phyloP scores from a whole-genome alignment of 2,888 invertebrate genomes.

The Apamea crenata region DNA sequence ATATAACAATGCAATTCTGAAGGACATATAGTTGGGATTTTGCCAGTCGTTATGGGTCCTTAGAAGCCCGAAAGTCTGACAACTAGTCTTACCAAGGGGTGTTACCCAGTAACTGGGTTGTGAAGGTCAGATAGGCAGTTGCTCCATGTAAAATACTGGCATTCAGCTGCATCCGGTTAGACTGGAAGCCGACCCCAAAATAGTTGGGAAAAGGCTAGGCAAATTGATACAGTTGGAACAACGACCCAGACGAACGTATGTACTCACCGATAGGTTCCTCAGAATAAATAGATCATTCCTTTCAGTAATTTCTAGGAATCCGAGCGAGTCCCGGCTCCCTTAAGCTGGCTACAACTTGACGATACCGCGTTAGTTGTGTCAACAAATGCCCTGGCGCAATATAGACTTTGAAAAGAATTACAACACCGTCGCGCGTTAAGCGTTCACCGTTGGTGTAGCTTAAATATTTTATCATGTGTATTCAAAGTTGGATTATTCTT shows the following conservation, averaged over 20 bases:
- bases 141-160: no score
- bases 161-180: no score
- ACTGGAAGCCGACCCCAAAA: no score
- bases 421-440: not conserved
- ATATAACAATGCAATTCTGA: not conserved
- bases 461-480: not conserved
- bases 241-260: not conserved
- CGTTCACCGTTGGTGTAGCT: not conserved
- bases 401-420: not conserved
- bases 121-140: no score
- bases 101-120: no score
- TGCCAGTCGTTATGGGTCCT: no score
- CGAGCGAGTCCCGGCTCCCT: no score
- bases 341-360: not conserved
- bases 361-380: not conserved
- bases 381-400: not conserved
- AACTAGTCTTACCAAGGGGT: no score
- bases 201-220: no score
- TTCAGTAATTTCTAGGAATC: not conserved
- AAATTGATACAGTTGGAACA: not conserved
- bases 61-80: no score
- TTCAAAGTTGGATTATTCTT: not conserved
- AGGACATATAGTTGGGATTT: not conserved
- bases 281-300: not conserved
- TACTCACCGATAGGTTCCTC: not conserved